These are phyloP conservation scores for Cephus cinctus DNA, from an alignment of 1,140 invertebrate species.

Conservation along the genomic window DNA sequence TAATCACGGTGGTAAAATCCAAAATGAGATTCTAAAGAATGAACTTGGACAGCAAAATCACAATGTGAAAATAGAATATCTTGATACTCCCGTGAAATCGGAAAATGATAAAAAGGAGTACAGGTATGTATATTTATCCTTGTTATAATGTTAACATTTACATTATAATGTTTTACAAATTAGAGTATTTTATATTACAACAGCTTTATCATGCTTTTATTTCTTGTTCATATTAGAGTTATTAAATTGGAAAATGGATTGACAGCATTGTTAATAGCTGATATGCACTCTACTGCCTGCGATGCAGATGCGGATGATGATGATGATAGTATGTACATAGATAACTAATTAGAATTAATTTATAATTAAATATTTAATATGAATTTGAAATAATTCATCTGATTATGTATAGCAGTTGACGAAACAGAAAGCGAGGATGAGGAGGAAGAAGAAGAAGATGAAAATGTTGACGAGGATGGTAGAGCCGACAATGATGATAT, in stretches of 20 bases:
- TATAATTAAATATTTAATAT: background rate
- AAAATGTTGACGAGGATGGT: constrained; percentile 39
- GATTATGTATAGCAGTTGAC: constrained; percentile 13
- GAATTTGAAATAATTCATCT: background rate
- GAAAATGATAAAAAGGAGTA: constrained; percentile 64
- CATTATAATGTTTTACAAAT: constrained; percentile 9
- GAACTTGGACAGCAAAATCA: background rate
- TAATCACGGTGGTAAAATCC: constrained; percentile 9
- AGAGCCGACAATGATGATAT: constrained; percentile 45
- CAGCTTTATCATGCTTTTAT: constrained; percentile 8
- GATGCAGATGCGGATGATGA: constrained; percentile 21
- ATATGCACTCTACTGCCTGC: constrained; percentile 35
- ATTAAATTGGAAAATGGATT: constrained; percentile 68
- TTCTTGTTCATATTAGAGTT: constrained; percentile 57
- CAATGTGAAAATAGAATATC: constrained; percentile 30
- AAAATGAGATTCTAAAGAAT: background rate
- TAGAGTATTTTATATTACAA: constrained; percentile 1
- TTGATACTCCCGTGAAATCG: constrained; percentile 57
- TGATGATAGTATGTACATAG: constrained; percentile 1
- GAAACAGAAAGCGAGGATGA: constrained; percentile 28
- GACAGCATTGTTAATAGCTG: constrained; percentile 67
- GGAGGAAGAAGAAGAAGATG: constrained; percentile 23
- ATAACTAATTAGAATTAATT: constrained; percentile 3
- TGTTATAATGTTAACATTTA: constrained; percentile 4
- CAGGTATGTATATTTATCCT: constrained; percentile 33